phyloP scores from a whole-genome alignment of 2,888 invertebrate species.

The Helobdella robusta region DNA sequence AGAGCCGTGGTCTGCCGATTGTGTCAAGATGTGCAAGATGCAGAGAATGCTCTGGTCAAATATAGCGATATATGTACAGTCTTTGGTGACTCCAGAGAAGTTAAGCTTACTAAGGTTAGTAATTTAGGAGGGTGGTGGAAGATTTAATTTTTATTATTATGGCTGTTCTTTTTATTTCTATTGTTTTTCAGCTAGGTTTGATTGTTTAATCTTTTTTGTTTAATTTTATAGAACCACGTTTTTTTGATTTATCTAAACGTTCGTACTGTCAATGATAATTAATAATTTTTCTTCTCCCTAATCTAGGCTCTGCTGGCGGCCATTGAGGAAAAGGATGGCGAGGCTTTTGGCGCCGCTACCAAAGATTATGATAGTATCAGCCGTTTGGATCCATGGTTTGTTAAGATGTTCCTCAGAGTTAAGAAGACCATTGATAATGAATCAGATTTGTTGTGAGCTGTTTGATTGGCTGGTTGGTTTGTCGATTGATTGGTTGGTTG shows the following conservation, averaged over 20 bases:
- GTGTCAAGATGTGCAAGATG: constrained; percentile 86
- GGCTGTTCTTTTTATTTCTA: too few relatives aligned
- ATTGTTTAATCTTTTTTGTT: background rate
- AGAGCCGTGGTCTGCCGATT: constrained; percentile 90
- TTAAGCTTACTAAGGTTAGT: constrained; percentile 76
- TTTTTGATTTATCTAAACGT: too few relatives aligned
- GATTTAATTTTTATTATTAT: too few relatives aligned
- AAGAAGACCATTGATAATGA: constrained; percentile 61
- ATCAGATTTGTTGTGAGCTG: constrained; percentile 38
- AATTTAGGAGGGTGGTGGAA: background rate
- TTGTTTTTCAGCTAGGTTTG: too few relatives aligned
- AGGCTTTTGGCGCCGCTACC: constrained; percentile 86
- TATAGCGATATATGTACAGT: constrained; percentile 88
- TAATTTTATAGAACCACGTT: too few relatives aligned
- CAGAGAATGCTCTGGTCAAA: constrained; percentile 76
- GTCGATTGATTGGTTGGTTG: too few relatives aligned
- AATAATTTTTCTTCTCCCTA: too few relatives aligned
- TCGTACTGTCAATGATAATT: background rate
- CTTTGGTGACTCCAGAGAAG: constrained; percentile 89
- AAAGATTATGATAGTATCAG: constrained; percentile 89
- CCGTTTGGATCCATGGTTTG: constrained; percentile 94
- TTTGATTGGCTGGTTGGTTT: too few relatives aligned
- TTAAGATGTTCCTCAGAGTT: constrained; percentile 82
- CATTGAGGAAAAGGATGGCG: constrained; percentile 87
- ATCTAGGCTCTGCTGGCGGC: constrained; percentile 73